These are phyloP conservation scores for Proisotoma minuta DNA, from an alignment of 2,888 invertebrate species.

Conservation along the genomic window DNA sequence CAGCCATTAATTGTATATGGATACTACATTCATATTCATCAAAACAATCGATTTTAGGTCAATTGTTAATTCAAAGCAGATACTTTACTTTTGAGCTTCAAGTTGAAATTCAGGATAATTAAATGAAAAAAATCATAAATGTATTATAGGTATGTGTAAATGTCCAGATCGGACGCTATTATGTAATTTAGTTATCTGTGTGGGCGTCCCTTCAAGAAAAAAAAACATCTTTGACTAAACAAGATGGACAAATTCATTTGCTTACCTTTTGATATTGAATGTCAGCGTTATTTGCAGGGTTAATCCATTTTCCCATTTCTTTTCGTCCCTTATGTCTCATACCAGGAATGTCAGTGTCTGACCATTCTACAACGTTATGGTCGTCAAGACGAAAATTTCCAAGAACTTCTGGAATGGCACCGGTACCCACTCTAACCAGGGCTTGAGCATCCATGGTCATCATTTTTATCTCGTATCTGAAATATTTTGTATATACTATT, in stretches of 20 bases:
- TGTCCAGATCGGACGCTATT: too few relatives aligned
- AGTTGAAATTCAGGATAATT: too few relatives aligned
- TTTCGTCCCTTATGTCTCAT: constrained; percentile 42
- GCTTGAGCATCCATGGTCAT: constrained; percentile 31
- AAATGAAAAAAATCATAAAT: too few relatives aligned
- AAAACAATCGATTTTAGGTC: not conserved
- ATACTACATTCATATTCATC: too few relatives aligned
- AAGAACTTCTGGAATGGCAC: constrained; percentile 43
- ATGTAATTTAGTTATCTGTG: too few relatives aligned
- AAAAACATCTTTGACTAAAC: too few relatives aligned
- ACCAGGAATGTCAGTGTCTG: constrained; percentile 40
- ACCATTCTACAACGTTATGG: constrained; percentile 47
- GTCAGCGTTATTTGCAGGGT: constrained; percentile 44
- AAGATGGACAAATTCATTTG: not conserved
- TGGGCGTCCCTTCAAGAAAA: too few relatives aligned
- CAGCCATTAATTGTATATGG: too few relatives aligned
- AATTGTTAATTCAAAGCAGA: too few relatives aligned
- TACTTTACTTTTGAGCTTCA: not conserved
- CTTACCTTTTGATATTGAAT: constrained; percentile 47
- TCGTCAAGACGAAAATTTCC: constrained; percentile 46
- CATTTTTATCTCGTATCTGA: not conserved
- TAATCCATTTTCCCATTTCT: constrained; percentile 47
- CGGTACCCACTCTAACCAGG: constrained; percentile 28
- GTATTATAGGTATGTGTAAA: too few relatives aligned
- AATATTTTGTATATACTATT: too few relatives aligned